Conservation (phyloP, 2,888 invertebrate species). For the Antheraea yamamai region DNA sequence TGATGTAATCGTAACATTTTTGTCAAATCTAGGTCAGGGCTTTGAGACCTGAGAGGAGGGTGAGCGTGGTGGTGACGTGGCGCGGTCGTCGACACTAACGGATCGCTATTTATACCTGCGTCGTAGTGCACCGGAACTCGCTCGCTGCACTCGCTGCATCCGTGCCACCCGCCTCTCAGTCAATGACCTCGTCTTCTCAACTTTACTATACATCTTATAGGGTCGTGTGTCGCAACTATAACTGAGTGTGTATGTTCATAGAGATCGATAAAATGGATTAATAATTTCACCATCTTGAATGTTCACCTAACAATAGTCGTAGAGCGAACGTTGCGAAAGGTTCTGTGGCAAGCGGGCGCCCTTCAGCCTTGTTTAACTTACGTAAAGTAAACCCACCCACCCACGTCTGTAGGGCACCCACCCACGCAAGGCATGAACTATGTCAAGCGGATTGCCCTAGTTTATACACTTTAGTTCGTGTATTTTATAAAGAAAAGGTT, state of each 20-base stretch:
- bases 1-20: constrained; percentile 42
- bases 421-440: constrained; percentile 70
- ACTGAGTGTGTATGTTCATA: neutral
- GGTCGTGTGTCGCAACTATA: constrained; percentile 19
- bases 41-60: constrained; percentile 54
- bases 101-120: constrained; percentile 81
- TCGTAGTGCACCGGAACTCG: constrained; percentile 80
- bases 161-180: constrained; percentile 71
- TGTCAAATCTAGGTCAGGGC: constrained; percentile 64
- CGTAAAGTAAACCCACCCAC: constrained; percentile 69
- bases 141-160: constrained; percentile 79
- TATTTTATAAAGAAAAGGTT: neutral
- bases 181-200: constrained; percentile 69
- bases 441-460: constrained; percentile 74
- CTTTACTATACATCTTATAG: constrained; percentile 35
- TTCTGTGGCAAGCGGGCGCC: constrained; percentile 69
- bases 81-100: constrained; percentile 82
- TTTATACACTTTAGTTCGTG: constrained; percentile 48
- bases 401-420: constrained; percentile 69
- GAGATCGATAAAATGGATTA: constrained; percentile 15
- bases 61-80: constrained; percentile 56
- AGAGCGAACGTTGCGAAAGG: constrained; percentile 68
- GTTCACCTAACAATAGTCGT: constrained; percentile 47
- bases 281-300: constrained; percentile 30
- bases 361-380: constrained; percentile 74